phyloP scores from a whole-genome alignment of 2,113 vertebrate species.

The Brienomyrus brachyistius region DNA sequence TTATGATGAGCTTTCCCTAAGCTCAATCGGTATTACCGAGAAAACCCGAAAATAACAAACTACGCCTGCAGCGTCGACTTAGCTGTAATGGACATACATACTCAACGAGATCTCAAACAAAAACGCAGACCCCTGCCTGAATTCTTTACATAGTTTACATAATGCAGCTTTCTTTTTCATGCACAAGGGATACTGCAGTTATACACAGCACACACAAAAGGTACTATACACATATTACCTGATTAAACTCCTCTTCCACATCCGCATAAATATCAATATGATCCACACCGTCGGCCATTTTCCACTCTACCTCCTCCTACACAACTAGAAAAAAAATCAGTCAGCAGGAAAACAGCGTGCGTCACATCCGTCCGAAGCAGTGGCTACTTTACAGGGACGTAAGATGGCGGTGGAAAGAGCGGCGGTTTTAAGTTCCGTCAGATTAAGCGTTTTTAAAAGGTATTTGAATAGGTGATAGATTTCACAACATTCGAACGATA shows the following conservation, averaged over 20 bases:
- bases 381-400: background rate
- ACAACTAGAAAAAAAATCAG: conserved; percentile 10
- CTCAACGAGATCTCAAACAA: background rate
- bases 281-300: conserved; percentile 97
- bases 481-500: background rate
- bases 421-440: background rate
- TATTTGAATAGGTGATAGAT: background rate
- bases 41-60: background rate
- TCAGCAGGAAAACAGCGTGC: background rate
- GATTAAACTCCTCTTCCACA: conserved; percentile 91
- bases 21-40: background rate
- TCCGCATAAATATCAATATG: conserved; percentile 97
- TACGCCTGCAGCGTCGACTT: background rate
- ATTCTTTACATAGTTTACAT: background rate
- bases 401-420: background rate
- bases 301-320: conserved; percentile 55
- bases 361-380: background rate
- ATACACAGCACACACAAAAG: background rate
- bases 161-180: background rate
- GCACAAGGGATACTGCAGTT: background rate
- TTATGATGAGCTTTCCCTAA: background rate
- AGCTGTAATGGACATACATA: background rate
- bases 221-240: conserved; percentile 58
- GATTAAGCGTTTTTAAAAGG: background rate
- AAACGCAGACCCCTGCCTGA: background rate